Base-by-base conservation (phyloP, 2,888 invertebrate genomes). In the Seira sanloemensis region DNA sequence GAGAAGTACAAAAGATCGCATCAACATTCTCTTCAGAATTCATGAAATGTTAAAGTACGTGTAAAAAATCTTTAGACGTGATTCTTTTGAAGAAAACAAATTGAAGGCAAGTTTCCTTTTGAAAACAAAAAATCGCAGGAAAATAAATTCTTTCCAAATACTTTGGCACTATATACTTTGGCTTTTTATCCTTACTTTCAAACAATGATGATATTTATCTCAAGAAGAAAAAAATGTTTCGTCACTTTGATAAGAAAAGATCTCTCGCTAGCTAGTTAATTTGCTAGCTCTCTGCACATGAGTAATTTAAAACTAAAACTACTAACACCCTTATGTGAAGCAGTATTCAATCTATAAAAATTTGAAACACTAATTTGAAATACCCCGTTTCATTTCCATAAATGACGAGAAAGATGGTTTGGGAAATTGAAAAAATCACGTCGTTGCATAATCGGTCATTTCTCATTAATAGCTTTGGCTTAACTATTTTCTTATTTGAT, bases 71-170 rank as follows among this genome's bases (percentile, higher is more conserved):
- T 67, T 26, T 7, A 18, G 50, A n/a, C 27, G 23, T 37, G 75
- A 75, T 68, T 66, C 21, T 68, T 23, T 50, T 68, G 67, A 68
- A 54, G 23, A 54, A 74, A 68, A 67, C 46, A 77, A 77, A 68
- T 77, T 77, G 77, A 68, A 68, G 54, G 26, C 77, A 77, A 68
- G 77, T 77, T 77, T n/a, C 68, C 68, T 25, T 1, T 68, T 50
- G 54, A 54, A 77, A 77, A 68, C 9, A 54, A 54, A 21, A 16
- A 21, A 19, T 37, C 1, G 27, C 68, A 12, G 21, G 26, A 68
- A 68, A 27, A n/a, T 24, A 23, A 23, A 66, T 12, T 16, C 27
- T 26, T 27, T n/a, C 25, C 68, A n/a, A n/a, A n/a, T n/a, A n/a
- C n/a, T n/a, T n/a, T n/a, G n/a, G n/a, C n/a, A n/a, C n/a, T n/a